Evolutionary conservation across 2,888 invertebrate genomes (phyloP), one percentile per base, ranked within the genome.

Genomic region (Nomada flava): DNA sequence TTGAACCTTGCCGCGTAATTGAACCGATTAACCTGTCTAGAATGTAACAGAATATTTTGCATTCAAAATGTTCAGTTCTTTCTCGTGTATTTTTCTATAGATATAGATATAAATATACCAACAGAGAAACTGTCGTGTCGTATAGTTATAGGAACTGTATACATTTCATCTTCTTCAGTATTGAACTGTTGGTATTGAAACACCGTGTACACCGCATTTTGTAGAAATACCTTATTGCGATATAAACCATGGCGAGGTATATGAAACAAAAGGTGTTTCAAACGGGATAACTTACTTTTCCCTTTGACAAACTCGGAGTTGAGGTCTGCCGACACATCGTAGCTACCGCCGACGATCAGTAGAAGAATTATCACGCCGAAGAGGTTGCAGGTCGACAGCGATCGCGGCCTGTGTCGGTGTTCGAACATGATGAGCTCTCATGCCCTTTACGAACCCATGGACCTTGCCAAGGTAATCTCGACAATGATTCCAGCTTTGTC

Each of bases 271-370:
- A 9, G 18, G n/a, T 2, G 23, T 23, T 76, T 23, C 53, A 3
- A 15, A 2, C 13, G 60, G 13, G 7, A 1, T 26, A 71, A 96
- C 96, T 96, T 95, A 96, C 96, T 96, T 94, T 96, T 97, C 94
- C 96, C 96, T 94, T 96, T 96, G 93, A 96, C 96, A 93, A 96
- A 96, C 93, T 96, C 96, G 89, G 96, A 96, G 90, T 95, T 92
- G 86, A 92, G 90, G 75, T 93, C 92, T 69, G 92, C 91, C 75
- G 90, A 89, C 72, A 91, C 93, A 91, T 91, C 79, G 87, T 89
- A 85, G 88, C 84, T 88, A 86, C 87, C 87, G 85, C 88, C 70
- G 79, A 92, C 79, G 76, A 91, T 84, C 79, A 92, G 73, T 76
- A 92, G 82, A 47, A 91, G 75, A 72, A 91, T 67, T 65, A 84